Evolutionary conservation across 2,797 vertebrate genomes (phyloP).

Genomic region (Cheirogaleus major): DNA sequence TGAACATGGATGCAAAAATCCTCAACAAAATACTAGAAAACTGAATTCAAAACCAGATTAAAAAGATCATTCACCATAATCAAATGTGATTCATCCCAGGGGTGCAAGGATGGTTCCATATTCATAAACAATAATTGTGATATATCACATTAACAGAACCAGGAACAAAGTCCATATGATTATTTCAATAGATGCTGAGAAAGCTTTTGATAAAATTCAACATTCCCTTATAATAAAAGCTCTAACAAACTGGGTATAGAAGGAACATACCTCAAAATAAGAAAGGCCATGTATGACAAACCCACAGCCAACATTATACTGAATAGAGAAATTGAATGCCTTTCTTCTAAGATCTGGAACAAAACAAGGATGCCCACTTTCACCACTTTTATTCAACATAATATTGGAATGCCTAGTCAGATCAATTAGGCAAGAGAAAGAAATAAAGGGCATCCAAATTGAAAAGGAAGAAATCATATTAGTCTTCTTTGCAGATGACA

Average conservation of each 20-base stretch:
- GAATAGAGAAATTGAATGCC: background rate
- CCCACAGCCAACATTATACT: background rate
- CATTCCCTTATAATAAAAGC: background rate
- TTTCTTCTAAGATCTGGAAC: background rate
- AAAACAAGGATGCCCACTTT: background rate
- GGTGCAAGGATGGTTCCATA: background rate
- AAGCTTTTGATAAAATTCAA: background rate
- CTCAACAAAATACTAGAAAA: background rate
- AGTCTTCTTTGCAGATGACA: background rate
- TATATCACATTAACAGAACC: background rate
- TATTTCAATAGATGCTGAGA: background rate
- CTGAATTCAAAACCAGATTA: background rate
- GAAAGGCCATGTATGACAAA: background rate
- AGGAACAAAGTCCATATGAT: background rate
- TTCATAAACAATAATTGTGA: background rate
- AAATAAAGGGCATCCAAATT: background rate
- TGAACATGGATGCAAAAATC: background rate
- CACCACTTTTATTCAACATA: background rate
- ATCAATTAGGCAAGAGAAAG: background rate
- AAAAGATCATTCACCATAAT: background rate
- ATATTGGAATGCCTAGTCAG: background rate
- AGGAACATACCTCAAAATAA: background rate
- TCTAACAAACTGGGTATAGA: background rate
- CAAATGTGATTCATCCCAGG: background rate
- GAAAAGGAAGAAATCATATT: background rate